These are phyloP conservation scores for Eueremaeus valkanovi DNA, from an alignment of 2,888 invertebrate species.

Conservation along the genomic window DNA sequence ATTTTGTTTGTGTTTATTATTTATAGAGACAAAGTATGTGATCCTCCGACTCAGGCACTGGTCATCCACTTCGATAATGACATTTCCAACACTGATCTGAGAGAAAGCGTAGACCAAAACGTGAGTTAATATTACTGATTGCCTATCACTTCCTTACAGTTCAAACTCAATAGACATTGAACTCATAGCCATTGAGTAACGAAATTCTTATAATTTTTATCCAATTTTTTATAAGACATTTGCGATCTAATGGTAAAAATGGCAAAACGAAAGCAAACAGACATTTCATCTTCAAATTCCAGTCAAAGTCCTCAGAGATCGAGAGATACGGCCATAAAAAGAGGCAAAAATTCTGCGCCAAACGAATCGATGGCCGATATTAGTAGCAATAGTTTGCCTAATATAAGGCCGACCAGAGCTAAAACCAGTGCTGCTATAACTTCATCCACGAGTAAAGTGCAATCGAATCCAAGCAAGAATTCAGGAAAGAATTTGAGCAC, in stretches of 20 bases:
- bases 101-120: neutral
- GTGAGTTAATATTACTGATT: conserved; percentile 31
- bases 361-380: neutral
- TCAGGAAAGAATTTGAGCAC: neutral
- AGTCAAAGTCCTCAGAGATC: conserved; percentile 23
- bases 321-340: neutral
- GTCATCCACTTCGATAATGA: neutral
- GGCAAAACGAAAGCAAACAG: conserved; percentile 11
- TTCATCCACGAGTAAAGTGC: neutral
- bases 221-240: neutral
- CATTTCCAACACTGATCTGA: neutral
- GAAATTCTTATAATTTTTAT: neutral
- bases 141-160: conserved; percentile 2
- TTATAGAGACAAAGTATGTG: neutral
- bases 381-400: neutral
- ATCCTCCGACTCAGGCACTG: neutral
- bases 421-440: neutral
- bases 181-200: neutral
- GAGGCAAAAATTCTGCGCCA: neutral
- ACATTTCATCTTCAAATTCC: neutral
- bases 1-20: neutral
- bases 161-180: neutral
- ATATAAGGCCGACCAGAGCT: conserved; percentile 20
- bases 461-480: neutral
- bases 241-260: neutral